These are phyloP conservation scores for Harpalus rufipes DNA, from an alignment of 2,888 invertebrate species.

Conservation along the genomic window DNA sequence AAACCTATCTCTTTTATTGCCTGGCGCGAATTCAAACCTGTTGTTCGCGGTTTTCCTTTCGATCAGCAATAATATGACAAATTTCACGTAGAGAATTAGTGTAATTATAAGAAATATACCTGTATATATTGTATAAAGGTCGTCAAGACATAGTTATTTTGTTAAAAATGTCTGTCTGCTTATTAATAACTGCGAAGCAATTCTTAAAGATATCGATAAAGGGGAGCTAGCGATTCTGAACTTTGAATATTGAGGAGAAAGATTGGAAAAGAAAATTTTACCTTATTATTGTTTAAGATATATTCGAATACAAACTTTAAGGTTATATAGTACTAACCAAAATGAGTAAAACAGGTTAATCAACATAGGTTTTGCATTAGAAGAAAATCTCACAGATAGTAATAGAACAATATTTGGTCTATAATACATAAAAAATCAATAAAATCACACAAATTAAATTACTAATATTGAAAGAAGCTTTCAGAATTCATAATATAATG, in stretches of 20 bases:
- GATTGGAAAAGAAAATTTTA: slow-evolving; percentile 27
- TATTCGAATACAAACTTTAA: too few relatives aligned
- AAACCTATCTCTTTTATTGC: slow-evolving; percentile 24
- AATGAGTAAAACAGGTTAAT: too few relatives aligned
- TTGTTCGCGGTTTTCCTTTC: slow-evolving; percentile 67
- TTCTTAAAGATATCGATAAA: slow-evolving; percentile 32
- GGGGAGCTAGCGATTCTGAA: neutral
- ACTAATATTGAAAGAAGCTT: too few relatives aligned
- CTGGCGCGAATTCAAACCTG: neutral
- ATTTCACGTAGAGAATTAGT: slow-evolving; percentile 68
- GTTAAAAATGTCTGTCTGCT: slow-evolving; percentile 64
- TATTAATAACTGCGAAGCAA: slow-evolving; percentile 54
- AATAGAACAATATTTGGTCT: too few relatives aligned
- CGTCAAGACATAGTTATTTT: slow-evolving; percentile 64
- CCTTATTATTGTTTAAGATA: too few relatives aligned
- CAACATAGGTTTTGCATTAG: too few relatives aligned
- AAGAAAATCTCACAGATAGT: too few relatives aligned
- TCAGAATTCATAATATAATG: too few relatives aligned
- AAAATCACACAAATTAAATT: too few relatives aligned
- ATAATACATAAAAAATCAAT: too few relatives aligned
- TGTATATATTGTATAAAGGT: slow-evolving; percentile 68
- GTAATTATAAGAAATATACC: slow-evolving; percentile 63
- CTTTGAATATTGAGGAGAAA: neutral
- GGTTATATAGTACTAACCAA: too few relatives aligned
- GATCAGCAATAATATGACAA: slow-evolving; percentile 69